Conservation (phyloP, 1,140 invertebrate species). For the Mesaphorura yosii region DNA sequence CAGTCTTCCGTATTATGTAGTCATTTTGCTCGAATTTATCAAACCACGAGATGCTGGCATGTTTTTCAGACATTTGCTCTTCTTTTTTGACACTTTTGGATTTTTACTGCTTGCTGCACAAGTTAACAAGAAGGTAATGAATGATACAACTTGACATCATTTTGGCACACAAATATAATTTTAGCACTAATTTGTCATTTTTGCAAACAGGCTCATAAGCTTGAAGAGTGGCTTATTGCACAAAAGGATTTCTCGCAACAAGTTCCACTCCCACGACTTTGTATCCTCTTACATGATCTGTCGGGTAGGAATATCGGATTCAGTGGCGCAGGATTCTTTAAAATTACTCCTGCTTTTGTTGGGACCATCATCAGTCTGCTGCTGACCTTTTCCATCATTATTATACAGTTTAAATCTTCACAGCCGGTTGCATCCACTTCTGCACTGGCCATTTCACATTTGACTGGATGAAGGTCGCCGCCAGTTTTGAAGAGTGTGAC, state of each 20-base stretch:
- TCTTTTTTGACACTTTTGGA: conserved; percentile 6
- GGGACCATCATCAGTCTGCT: conserved; percentile 8
- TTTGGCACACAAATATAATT: background rate
- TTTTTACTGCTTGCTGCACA: conserved; percentile 1
- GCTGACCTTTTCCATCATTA: conserved; percentile 4
- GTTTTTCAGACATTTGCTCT: conserved; percentile 3
- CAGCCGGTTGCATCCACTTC: too few species aligned
- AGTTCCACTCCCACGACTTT: background rate
- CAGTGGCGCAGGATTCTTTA: conserved; percentile 7
- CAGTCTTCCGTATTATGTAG: conserved; percentile 3
- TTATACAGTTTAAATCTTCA: conserved; percentile 3
- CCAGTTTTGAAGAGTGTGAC: too few species aligned
- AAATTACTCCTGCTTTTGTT: background rate
- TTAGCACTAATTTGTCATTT: background rate
- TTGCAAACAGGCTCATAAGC: background rate
- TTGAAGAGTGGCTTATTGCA: conserved; percentile 3
- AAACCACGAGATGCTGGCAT: background rate
- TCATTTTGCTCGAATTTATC: conserved; percentile 5
- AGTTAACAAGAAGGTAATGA: conserved; percentile 6
- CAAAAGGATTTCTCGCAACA: conserved; percentile 1
- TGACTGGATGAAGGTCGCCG: too few species aligned
- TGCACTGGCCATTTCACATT: too few species aligned
- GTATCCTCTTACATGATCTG: conserved; percentile 6
- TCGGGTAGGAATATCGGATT: conserved; percentile 4
- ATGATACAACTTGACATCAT: background rate